Conservation (phyloP, 2,888 invertebrate species). For the Hoplodrina ambigua region DNA sequence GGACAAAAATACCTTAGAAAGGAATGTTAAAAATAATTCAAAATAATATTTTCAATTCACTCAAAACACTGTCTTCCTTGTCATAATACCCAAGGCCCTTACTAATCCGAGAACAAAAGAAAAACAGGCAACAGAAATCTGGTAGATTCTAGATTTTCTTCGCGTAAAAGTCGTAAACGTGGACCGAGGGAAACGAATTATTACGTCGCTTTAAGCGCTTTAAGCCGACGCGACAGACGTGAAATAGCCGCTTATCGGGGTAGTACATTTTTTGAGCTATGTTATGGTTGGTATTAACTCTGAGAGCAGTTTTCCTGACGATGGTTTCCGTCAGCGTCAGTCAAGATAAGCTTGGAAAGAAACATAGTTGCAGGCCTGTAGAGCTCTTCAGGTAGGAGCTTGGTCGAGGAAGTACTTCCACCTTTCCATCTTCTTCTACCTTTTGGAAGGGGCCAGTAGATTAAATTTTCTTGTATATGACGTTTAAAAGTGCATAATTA, state of each 20-base stretch:
- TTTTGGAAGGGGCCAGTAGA: no score
- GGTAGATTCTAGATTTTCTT: conserved; percentile 40
- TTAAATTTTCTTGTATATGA: no score
- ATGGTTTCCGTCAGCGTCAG: not conserved
- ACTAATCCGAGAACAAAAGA: conserved; percentile 32
- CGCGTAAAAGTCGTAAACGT: conserved; percentile 45
- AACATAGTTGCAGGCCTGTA: not conserved
- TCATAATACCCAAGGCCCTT: not conserved
- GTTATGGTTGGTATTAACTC: not conserved
- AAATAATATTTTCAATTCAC: not conserved
- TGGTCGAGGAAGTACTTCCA: not conserved
- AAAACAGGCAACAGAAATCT: conserved; percentile 19
- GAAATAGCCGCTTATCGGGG: conserved; percentile 21
- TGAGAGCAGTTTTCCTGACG: not conserved
- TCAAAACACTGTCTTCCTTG: conserved; percentile 5
- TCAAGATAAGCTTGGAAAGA: not conserved
- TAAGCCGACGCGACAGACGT: conserved; percentile 14
- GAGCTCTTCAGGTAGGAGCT: not conserved
- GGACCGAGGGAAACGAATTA: conserved; percentile 32
- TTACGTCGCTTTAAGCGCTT: conserved; percentile 29
- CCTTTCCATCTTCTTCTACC: not conserved
- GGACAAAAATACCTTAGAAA: no score
- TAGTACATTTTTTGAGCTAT: conserved; percentile 9
- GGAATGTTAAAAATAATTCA: not conserved
- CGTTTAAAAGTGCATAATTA: no score